These are phyloP conservation scores for Notiomystis cincta DNA, from an alignment of 2,113 vertebrate species.

Conservation along the genomic window DNA sequence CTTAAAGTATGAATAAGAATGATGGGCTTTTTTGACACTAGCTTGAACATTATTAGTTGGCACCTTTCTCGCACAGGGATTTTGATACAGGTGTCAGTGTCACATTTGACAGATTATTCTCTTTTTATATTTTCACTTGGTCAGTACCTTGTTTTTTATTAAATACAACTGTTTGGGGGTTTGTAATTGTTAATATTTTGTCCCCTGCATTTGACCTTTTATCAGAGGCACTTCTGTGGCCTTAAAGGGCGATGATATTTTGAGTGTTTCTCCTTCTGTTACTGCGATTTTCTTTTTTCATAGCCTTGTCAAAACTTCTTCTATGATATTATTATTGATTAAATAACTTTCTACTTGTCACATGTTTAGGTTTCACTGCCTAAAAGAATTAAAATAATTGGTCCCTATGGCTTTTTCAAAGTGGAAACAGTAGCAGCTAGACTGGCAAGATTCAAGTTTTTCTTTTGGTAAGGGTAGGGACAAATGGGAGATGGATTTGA, in stretches of 20 bases:
- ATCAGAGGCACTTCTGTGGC: neutral
- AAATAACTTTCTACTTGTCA: neutral
- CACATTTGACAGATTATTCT: neutral
- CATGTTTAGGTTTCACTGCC: neutral
- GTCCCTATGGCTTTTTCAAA: neutral
- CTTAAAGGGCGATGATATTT: neutral
- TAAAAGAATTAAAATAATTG: slow-evolving; percentile 18
- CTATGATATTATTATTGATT: neutral
- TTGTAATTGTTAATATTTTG: slow-evolving; percentile 19
- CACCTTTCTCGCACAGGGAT: neutral
- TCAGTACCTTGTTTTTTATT: neutral
- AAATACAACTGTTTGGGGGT: neutral
- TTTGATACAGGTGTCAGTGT: neutral
- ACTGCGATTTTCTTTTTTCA: neutral
- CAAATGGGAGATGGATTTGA: neutral
- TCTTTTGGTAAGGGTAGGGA: neutral
- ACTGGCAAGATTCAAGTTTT: neutral
- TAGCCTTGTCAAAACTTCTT: neutral
- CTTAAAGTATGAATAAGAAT: slow-evolving; percentile 5
- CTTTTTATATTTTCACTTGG: neutral
- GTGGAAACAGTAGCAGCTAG: neutral
- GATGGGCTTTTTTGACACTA: neutral
- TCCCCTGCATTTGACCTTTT: slow-evolving; percentile 21
- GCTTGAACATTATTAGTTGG: neutral
- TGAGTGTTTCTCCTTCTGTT: neutral